Base-by-base conservation (phyloP, 2,888 invertebrate species). In the Dolichomitus sp. region DNA sequence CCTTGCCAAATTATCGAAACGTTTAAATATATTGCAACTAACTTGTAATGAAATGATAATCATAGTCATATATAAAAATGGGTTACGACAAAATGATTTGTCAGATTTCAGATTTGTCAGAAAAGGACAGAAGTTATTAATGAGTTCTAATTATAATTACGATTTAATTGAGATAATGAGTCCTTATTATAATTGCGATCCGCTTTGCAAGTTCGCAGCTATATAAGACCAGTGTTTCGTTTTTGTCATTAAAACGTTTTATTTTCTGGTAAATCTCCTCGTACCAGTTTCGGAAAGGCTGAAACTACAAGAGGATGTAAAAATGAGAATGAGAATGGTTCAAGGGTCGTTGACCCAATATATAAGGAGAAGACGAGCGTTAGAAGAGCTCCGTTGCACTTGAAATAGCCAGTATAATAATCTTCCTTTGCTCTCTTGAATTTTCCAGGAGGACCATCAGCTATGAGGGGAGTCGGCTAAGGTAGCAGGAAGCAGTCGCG, bases 381-480 rank as follows among this genome's bases (percentile, higher is more conserved):
- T 11, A 52, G 54, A 54, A 33, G 50, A 63, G 42, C 61, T 52
- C 27, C 65, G 27, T 23, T 69, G 63, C 63, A 57, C 57, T 66
- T 23, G 30, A 72, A 23, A 14, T 70, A 45, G 72, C 27, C 63
- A 23, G 45, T 70, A 33, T 61, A 66, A 77, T 85, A 66, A 84
- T 83, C 33, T 73, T 78, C 40, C 17, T 59, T 70, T 79, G 66
- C 74, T 81, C 80, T 78, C 19, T 84, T 86, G 45, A 77, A 70
- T 87, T 84, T 91, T 89, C 7, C 89, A 92, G 92, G 85, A 87
- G 85, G 84, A 89, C 85, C 90, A 70, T 77, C 72, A 83, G 93
- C 93, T 88, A 93, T 93, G 93, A 93, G 92, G 92, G 93, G 92
- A 90, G 91, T 90, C 87, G 92, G 93, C 86, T 92, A 90, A 91